phyloP scores from a whole-genome alignment of 2,888 invertebrate species.

The Calliphora vomitoria region DNA sequence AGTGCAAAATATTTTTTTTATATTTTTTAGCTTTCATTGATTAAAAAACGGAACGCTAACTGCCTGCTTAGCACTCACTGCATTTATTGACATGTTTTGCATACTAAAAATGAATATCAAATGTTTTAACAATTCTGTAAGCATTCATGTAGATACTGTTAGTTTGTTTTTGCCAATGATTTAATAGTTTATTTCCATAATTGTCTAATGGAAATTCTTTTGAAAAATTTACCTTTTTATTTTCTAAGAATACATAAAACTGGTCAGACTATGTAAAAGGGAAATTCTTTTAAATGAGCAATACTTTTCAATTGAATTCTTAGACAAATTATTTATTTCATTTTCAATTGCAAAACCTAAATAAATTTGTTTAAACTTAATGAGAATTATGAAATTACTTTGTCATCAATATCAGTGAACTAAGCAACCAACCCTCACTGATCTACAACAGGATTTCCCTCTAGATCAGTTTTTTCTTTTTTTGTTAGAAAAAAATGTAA shows the following conservation, averaged over 20 bases:
- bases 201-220: slow-evolving; percentile 25
- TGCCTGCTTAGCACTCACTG: not conserved
- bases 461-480: not conserved
- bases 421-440: too few species aligned
- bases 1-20: slow-evolving; percentile 5
- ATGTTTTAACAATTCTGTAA: slow-evolving; percentile 25
- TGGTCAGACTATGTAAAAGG: not conserved
- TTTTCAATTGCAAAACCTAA: not conserved
- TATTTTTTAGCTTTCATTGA: slow-evolving; percentile 41
- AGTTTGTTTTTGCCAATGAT: slow-evolving; percentile 8
- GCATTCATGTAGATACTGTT: slow-evolving; percentile 28
- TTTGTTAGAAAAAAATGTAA: not conserved
- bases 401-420: too few species aligned
- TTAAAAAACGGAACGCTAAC: slow-evolving; percentile 1
- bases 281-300: not conserved
- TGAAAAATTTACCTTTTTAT: slow-evolving; percentile 19
- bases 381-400: slow-evolving; percentile 13
- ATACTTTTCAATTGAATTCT: not conserved
- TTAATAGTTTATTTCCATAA: slow-evolving; percentile 40
- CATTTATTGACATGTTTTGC: slow-evolving; percentile 62
- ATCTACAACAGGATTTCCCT: not conserved
- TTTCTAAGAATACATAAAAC: slow-evolving; percentile 7
- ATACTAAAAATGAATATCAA: slow-evolving; percentile 56
- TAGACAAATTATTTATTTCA: too few species aligned
- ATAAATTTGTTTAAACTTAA: not conserved